Conservation (phyloP, 2,888 invertebrate genomes). For the Parnassius apollo region DNA sequence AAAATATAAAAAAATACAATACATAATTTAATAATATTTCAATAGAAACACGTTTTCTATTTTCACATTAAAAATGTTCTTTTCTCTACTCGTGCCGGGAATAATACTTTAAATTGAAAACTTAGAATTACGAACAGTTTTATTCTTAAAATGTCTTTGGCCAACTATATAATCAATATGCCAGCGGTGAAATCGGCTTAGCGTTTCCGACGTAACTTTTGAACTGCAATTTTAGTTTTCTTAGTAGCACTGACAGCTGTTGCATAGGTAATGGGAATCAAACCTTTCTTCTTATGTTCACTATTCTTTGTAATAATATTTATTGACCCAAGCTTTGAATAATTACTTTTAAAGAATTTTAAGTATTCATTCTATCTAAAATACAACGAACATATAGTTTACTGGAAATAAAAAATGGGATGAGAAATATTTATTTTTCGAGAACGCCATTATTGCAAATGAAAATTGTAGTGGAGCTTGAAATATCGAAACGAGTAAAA, state of each 20-base stretch:
- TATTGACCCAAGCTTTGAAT: too few species aligned
- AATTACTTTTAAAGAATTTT: too few species aligned
- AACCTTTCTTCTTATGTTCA: neutral
- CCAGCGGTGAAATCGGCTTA: conserved; percentile 23
- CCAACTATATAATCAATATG: conserved; percentile 25
- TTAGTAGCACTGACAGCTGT: conserved; percentile 21
- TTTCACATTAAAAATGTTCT: too few species aligned
- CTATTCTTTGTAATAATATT: neutral
- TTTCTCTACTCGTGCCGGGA: too few species aligned
- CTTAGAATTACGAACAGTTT: conserved; percentile 11
- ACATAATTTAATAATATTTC: neutral
- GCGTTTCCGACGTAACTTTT: conserved; percentile 26
- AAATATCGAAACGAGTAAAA: too few species aligned
- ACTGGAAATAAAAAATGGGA: too few species aligned
- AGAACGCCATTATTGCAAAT: too few species aligned
- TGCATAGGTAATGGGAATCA: conserved; percentile 10
- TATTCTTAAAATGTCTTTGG: conserved; percentile 20
- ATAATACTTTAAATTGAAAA: conserved; percentile 12
- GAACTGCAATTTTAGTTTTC: conserved; percentile 27
- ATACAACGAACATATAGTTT: too few species aligned
- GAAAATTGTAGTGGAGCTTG: too few species aligned
- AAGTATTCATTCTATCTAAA: too few species aligned
- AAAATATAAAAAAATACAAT: neutral
- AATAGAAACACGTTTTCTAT: neutral
- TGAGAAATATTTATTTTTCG: too few species aligned